These are phyloP conservation scores for Rhinolophus sinicus DNA, from an alignment of 2,113 vertebrate genomes.

Conservation along the genomic window DNA sequence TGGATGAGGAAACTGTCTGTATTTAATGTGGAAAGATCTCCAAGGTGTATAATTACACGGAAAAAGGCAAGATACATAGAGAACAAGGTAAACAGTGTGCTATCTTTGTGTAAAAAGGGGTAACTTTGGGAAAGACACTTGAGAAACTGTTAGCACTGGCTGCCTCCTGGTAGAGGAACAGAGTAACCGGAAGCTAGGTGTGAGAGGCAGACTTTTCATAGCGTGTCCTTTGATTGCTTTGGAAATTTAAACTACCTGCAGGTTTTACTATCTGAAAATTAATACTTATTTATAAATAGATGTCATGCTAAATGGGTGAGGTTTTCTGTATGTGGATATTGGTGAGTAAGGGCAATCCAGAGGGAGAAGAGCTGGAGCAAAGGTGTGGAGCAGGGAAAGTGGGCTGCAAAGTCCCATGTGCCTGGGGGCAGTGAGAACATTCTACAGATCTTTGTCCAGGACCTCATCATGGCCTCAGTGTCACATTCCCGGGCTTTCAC, in stretches of 20 bases:
- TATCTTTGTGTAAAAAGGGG: background rate
- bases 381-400: background rate
- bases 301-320: too few species aligned
- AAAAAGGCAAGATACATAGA: background rate
- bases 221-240: background rate
- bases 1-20: background rate
- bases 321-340: rapidly evolving
- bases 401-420: background rate
- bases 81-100: background rate
- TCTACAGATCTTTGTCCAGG: background rate
- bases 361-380: background rate
- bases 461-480: rapidly evolving
- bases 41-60: background rate
- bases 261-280: background rate
- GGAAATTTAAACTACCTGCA: background rate
- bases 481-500: background rate
- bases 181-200: background rate
- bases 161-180: background rate
- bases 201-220: background rate
- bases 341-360: background rate
- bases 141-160: background rate
- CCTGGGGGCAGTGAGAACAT: background rate
- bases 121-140: background rate
- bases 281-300: background rate
- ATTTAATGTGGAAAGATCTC: background rate